Evolutionary conservation across 2,888 invertebrate species (phyloP).

Genomic region (Cheilosia impressa): DNA sequence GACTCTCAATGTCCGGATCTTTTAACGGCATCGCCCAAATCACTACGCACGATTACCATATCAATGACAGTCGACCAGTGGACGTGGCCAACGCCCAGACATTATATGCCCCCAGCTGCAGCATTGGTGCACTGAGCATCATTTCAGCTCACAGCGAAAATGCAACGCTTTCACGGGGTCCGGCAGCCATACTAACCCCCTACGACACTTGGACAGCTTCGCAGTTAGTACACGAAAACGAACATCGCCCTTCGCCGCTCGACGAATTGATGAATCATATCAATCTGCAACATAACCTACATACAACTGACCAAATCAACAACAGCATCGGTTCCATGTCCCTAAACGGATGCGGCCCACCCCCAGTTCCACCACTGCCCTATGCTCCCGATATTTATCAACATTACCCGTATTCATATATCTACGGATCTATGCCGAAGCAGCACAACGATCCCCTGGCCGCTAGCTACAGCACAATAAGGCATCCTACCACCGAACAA

Average conservation of each 20-base stretch:
- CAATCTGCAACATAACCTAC: slow-evolving; percentile 77
- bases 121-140: slow-evolving; percentile 68
- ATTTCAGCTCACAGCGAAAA: slow-evolving; percentile 81
- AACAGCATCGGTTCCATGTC: slow-evolving; percentile 45
- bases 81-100: slow-evolving; percentile 1
- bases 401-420: slow-evolving; percentile 47
- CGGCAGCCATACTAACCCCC: slow-evolving; percentile 84
- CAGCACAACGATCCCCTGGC: slow-evolving; percentile 81
- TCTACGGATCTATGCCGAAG: slow-evolving; percentile 44
- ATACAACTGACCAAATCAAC: slow-evolving; percentile 17
- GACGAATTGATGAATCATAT: slow-evolving; percentile 66
- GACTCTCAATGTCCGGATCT: slow-evolving; percentile 81
- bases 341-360: slow-evolving; percentile 79
- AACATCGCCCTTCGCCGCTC: slow-evolving; percentile 48
- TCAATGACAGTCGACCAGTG: slow-evolving; percentile 29
- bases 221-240: slow-evolving; percentile 84
- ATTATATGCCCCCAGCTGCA: slow-evolving; percentile 48
- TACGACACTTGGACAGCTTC: slow-evolving; percentile 87
- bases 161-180: slow-evolving; percentile 77
- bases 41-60: slow-evolving; percentile 39
- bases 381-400: slow-evolving; percentile 55
- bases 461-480: slow-evolving; percentile 79
- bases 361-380: slow-evolving; percentile 85
- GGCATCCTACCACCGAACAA: slow-evolving; percentile 69
- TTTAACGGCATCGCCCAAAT: slow-evolving; percentile 40